Conservation (phyloP, 2,888 invertebrate genomes). For the Ophioninae sp. region DNA sequence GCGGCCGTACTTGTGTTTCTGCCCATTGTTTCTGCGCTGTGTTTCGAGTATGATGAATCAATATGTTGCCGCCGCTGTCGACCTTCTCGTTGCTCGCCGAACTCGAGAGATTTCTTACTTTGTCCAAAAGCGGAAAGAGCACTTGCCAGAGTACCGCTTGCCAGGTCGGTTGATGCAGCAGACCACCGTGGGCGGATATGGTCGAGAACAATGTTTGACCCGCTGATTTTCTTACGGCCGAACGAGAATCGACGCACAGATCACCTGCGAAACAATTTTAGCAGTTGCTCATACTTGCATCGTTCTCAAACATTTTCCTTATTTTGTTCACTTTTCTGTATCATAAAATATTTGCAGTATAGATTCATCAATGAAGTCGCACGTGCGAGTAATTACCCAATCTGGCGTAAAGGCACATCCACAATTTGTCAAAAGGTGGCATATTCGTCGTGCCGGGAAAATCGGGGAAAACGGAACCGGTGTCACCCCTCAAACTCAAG, state of each 20-base stretch:
- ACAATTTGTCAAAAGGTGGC: conserved; percentile 95
- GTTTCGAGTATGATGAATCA: conserved; percentile 99
- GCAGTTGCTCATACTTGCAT: background rate
- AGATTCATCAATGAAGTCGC: conserved; percentile 50
- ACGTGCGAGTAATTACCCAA: conserved; percentile 83
- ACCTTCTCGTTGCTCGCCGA: conserved; percentile 90
- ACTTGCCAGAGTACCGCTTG: conserved; percentile 97
- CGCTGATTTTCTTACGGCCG: conserved; percentile 98
- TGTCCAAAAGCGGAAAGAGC: conserved; percentile 95
- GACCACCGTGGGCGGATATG: conserved; percentile 96
- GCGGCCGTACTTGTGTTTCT: conserved; percentile 90
- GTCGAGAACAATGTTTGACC: conserved; percentile 99
- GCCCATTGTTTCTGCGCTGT: conserved; percentile 99
- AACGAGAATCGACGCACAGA: conserved; percentile 96
- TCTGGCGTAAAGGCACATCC: conserved; percentile 97
- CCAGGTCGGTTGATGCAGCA: conserved; percentile 95
- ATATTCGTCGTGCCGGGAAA: conserved; percentile 92
- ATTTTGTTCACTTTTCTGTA: conserved; percentile 19
- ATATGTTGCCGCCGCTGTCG: conserved; percentile 95
- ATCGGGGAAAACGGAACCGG: conserved; percentile 89
- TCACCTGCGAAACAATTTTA: conserved; percentile 83
- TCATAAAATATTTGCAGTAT: background rate
- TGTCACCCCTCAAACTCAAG: conserved; percentile 87
- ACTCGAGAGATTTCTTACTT: conserved; percentile 90
- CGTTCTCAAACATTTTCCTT: background rate